phyloP scores from a whole-genome alignment of 2,888 invertebrate species.

The Drosophila nr. medialis region DNA sequence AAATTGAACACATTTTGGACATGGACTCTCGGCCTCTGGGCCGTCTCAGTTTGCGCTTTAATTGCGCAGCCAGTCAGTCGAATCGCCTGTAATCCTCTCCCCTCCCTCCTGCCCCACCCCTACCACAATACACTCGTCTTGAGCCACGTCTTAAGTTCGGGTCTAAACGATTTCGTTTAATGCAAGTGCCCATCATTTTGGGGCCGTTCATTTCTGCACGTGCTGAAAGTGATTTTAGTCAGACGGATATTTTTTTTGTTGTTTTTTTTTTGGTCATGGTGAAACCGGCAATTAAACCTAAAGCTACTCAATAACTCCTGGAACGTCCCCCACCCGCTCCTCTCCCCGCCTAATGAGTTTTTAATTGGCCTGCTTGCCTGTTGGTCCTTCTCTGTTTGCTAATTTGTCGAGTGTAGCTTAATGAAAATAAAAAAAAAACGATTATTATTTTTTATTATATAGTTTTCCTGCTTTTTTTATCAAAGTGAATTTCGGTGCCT shows the following conservation, averaged over 20 bases:
- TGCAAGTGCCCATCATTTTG: slow-evolving; percentile 78
- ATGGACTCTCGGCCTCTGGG: slow-evolving; percentile 54
- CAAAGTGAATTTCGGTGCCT: slow-evolving; percentile 15
- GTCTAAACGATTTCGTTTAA: slow-evolving; percentile 77
- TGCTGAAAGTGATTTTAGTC: slow-evolving; percentile 72
- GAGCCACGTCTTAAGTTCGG: slow-evolving; percentile 34
- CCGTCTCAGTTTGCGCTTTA: slow-evolving; percentile 58
- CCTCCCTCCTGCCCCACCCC: neutral
- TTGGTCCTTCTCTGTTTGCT: slow-evolving; percentile 41
- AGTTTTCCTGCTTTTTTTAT: slow-evolving; percentile 25
- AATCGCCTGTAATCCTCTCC: slow-evolving; percentile 21
- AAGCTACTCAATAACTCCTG: slow-evolving; percentile 43
- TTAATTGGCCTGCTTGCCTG: slow-evolving; percentile 58
- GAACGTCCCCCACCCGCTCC: neutral
- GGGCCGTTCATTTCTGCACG: slow-evolving; percentile 58
- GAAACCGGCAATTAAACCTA: slow-evolving; percentile 71
- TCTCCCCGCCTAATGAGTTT: slow-evolving; percentile 68
- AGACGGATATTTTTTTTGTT: slow-evolving; percentile 45
- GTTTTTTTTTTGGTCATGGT: slow-evolving; percentile 71
- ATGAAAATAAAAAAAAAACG: slow-evolving; percentile 1
- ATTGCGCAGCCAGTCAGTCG: slow-evolving; percentile 59
- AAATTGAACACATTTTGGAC: slow-evolving; percentile 78
- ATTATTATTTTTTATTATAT: slow-evolving; percentile 5
- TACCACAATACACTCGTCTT: slow-evolving; percentile 10
- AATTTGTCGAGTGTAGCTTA: slow-evolving; percentile 56